A percentile compares a stretch with the other conserved stretches of the same genome.
Evolutionary conservation across 1,140 invertebrate species (phyloP).

Genomic region (Drosophila parabipectinata): DNA sequence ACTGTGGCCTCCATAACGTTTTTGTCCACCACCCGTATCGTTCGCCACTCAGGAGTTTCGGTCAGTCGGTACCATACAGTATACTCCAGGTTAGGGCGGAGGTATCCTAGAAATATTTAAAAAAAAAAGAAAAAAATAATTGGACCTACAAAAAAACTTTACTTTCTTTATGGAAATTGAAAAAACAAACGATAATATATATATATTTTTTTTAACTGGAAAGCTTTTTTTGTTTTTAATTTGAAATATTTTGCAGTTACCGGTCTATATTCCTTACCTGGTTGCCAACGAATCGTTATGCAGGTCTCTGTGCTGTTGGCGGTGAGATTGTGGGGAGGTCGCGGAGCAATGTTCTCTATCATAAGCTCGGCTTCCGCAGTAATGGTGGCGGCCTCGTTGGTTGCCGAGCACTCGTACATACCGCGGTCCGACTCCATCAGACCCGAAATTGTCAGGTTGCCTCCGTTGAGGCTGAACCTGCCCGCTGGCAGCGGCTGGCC

Average conservation of each 20-base stretch:
- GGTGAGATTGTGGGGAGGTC: conserved; percentile 95
- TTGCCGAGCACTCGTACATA: conserved; percentile 95
- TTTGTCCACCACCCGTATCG: conserved; percentile 88
- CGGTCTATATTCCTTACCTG: conserved; percentile 84
- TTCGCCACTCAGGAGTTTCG: conserved; percentile 91
- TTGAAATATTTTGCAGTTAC: background rate
- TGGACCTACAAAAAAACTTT: no score
- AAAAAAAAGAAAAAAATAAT: no score
- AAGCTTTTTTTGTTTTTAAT: no score
- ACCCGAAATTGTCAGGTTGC: conserved; percentile 94
- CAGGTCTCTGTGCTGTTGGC: conserved; percentile 90
- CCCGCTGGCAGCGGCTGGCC: conserved; percentile 89
- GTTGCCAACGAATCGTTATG: conserved; percentile 93
- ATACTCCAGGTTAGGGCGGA: conserved; percentile 92
- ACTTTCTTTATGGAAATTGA: no score
- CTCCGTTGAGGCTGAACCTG: conserved; percentile 89
- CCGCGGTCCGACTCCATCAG: conserved; percentile 95
- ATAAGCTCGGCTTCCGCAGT: conserved; percentile 94
- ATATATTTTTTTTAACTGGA: no score
- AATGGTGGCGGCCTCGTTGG: conserved; percentile 96
- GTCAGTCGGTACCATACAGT: conserved; percentile 92
- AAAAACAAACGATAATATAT: no score
- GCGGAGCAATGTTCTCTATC: conserved; percentile 93
- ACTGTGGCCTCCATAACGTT: conserved; percentile 92
- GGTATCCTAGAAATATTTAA: conserved; percentile 86